These are phyloP conservation scores for Erannis defoliaria DNA, from an alignment of 2,888 invertebrate species.

Conservation along the genomic window DNA sequence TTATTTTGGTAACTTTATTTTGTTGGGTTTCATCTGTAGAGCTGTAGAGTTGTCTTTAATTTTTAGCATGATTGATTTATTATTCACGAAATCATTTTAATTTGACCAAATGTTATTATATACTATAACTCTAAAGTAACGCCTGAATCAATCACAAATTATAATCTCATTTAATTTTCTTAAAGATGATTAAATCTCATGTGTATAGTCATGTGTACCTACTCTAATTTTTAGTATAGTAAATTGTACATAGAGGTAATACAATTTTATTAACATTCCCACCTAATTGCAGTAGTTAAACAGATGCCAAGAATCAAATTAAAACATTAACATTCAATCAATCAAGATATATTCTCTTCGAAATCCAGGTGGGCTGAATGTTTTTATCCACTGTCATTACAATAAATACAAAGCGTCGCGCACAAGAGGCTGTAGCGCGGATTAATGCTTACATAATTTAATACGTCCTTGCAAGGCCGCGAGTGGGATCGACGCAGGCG, in stretches of 20 bases:
- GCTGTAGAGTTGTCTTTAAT: no score
- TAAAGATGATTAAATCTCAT: no score
- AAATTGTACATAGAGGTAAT: no score
- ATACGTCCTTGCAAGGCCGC: slow-evolving; percentile 48
- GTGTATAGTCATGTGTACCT: no score
- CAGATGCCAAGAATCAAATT: neutral
- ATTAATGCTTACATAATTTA: slow-evolving; percentile 38
- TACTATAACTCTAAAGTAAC: no score
- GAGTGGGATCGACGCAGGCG: slow-evolving; percentile 38
- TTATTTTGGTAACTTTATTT: neutral
- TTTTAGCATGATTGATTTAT: no score
- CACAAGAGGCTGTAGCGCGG: slow-evolving; percentile 32
- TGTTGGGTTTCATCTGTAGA: neutral
- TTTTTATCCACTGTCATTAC: slow-evolving; percentile 28
- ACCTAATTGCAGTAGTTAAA: neutral
- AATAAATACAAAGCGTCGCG: slow-evolving; percentile 17
- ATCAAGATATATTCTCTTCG: slow-evolving; percentile 19
- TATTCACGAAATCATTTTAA: no score
- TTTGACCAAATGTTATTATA: no score
- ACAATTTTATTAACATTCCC: neutral
- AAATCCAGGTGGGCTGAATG: slow-evolving; percentile 24
- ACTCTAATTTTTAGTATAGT: no score
- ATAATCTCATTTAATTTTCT: no score
- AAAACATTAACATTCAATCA: slow-evolving; percentile 18
- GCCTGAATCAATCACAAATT: no score